Percentiles rank a stretch among this genome's conserved stretches.
Evolutionary conservation across 2,797 vertebrate species (phyloP).

Genomic region (Tachyglossus aculeatus): DNA sequence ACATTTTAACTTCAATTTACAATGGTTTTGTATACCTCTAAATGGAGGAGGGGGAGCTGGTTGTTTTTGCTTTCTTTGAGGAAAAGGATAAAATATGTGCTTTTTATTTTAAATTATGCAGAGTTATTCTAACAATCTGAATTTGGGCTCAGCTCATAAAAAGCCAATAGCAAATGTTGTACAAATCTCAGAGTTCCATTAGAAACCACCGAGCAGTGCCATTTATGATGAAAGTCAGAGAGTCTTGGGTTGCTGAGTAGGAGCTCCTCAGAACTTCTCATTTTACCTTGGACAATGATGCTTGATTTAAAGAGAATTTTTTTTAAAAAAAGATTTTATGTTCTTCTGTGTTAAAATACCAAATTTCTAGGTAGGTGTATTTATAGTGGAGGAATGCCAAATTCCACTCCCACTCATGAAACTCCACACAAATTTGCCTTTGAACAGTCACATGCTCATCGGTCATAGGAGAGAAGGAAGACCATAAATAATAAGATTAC

Average conservation of each 20-base stretch:
- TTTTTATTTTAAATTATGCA: conserved; percentile 53
- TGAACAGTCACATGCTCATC: not conserved
- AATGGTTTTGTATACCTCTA: conserved; percentile 28
- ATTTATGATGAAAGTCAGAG: conserved; percentile 23
- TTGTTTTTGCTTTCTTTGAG: not conserved
- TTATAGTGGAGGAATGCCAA: not conserved
- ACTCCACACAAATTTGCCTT: not conserved
- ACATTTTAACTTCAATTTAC: conserved; percentile 54
- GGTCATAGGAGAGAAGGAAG: not conserved
- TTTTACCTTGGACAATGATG: not conserved
- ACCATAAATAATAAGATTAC: not conserved
- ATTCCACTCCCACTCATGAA: rapidly evolving
- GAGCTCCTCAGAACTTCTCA: not conserved
- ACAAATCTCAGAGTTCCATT: conserved; percentile 13
- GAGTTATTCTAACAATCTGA: conserved; percentile 36
- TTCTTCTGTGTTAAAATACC: no score
- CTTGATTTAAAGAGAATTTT: conserved; percentile 35
- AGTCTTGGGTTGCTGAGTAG: not conserved
- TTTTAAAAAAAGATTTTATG: no score
- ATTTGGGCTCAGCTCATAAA: conserved; percentile 30
- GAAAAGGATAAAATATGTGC: conserved; percentile 28
- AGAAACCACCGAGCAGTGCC: not conserved
- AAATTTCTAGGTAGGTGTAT: no score
- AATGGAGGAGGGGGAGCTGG: not conserved
- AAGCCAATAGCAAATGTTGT: conserved; percentile 1